phyloP scores from a whole-genome alignment of 23 tunicate species.

The Oikopleura albicans region DNA sequence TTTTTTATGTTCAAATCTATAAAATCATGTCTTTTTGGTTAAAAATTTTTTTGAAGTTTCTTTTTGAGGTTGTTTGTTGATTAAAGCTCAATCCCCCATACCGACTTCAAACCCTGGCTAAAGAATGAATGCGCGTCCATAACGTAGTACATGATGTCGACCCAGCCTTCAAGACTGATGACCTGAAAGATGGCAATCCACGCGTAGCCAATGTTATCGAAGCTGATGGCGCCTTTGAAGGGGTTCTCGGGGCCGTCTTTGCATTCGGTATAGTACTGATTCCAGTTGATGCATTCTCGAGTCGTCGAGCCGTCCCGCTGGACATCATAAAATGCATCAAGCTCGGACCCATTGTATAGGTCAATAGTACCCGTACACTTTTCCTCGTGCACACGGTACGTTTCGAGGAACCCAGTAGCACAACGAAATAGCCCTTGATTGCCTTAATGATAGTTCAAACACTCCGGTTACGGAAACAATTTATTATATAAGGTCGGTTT shows the following conservation, averaged over 20 bases:
- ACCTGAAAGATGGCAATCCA: constrained; percentile 86
- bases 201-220: constrained; percentile 67
- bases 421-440: constrained; percentile 10
- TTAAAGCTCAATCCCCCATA: no score
- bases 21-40: no score
- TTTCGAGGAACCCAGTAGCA: constrained; percentile 6
- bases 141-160: constrained; percentile 58
- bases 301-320: neutral
- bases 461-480: no score
- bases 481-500: no score
- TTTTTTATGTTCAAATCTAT: no score
- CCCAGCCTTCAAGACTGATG: constrained; percentile 74
- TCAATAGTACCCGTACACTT: neutral
- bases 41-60: no score
- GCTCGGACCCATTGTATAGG: neutral
- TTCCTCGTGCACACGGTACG: neutral
- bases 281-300: constrained; percentile 40
- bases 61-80: no score
- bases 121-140: constrained; percentile 67
- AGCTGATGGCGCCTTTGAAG: constrained; percentile 37
- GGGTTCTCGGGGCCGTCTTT: constrained; percentile 34
- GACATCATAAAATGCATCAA: neutral
- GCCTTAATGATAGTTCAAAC: no score
- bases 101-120: no score
- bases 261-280: constrained; percentile 43